Conservation (phyloP, 2,888 invertebrate genomes). For the Theretra japonica region DNA sequence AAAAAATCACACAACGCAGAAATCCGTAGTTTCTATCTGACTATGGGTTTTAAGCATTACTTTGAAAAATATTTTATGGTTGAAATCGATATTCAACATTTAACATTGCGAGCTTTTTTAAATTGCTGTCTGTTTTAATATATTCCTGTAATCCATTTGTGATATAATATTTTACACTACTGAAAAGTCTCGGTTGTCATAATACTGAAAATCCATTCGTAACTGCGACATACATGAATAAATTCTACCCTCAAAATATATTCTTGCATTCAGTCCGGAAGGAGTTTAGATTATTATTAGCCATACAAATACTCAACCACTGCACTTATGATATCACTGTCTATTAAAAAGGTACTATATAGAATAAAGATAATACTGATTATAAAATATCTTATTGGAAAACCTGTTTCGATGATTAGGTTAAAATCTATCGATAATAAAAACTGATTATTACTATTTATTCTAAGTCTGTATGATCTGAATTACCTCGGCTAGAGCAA, state of each 20-base stretch:
- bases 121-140: background rate
- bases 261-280: background rate
- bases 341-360: background rate
- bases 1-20: too few species aligned
- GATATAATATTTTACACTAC: background rate
- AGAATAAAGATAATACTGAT: background rate
- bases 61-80: too few species aligned
- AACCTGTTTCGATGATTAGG: background rate
- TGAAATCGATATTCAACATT: too few species aligned
- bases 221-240: background rate
- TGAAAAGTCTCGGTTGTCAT: background rate
- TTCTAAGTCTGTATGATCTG: background rate
- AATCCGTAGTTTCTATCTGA: too few species aligned
- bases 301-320: background rate
- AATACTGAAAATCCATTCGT: background rate
- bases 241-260: background rate
- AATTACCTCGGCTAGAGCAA: slow-evolving; percentile 1
- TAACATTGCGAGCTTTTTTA: background rate
- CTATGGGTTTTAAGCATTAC: too few species aligned
- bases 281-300: background rate
- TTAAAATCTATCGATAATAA: background rate
- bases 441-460: background rate
- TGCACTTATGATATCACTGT: background rate
- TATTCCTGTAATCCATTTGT: too few species aligned
- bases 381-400: slow-evolving; percentile 1